Conservation (phyloP, 2,888 invertebrate species). For the Portevinia maculata region DNA sequence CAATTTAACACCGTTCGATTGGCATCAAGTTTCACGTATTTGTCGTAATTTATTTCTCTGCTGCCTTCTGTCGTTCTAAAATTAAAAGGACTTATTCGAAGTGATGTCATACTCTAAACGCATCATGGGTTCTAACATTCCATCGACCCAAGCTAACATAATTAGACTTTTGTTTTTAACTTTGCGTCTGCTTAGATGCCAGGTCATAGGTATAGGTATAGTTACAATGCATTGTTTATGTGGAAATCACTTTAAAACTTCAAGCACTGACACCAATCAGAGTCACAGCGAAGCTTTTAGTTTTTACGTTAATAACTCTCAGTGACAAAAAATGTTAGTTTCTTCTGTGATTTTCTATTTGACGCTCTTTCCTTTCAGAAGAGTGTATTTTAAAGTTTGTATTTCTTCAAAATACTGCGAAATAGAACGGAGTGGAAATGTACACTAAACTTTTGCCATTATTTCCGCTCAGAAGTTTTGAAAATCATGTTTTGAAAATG, state of each 20-base stretch:
- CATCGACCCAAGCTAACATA: background rate
- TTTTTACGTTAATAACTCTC: background rate
- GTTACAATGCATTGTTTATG: no score
- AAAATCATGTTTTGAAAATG: no score
- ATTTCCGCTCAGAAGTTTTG: no score
- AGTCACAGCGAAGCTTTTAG: constrained; percentile 1
- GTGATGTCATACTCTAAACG: background rate
- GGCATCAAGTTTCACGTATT: constrained; percentile 28
- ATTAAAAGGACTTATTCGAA: background rate
- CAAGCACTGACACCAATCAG: background rate
- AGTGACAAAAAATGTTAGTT: background rate
- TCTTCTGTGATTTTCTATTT: background rate
- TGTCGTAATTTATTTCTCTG: constrained; percentile 39
- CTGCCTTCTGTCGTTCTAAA: background rate
- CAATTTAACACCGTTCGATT: constrained; percentile 13
- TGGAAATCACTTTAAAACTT: background rate
- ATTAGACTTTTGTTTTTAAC: constrained; percentile 17
- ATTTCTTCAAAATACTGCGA: no score
- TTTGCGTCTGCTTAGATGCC: background rate
- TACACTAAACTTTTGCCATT: no score
- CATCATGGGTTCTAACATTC: constrained; percentile 9
- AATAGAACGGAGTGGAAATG: no score
- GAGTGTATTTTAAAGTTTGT: no score
- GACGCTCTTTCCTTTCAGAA: no score
- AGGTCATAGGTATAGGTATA: no score